phyloP scores from a whole-genome alignment of 2,888 invertebrate genomes.

The Leucozona laternaria region DNA sequence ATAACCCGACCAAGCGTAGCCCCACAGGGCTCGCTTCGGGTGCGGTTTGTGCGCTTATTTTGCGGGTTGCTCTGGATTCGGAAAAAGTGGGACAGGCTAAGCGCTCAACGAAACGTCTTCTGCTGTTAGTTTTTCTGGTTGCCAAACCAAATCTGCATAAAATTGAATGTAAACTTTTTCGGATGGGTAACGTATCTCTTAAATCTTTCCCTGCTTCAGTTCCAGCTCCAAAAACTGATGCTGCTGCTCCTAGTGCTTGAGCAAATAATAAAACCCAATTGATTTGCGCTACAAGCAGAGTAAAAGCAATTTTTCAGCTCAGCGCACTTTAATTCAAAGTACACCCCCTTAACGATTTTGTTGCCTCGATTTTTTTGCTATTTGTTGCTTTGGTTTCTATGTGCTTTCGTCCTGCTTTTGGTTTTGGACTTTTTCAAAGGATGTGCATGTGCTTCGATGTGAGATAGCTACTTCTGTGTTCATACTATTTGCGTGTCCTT shows the following conservation, averaged over 20 bases:
- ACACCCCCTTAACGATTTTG: constrained; percentile 49
- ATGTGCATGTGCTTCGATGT: constrained; percentile 63
- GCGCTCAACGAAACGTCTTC: constrained; percentile 41
- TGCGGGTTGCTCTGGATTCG: constrained; percentile 74
- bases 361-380: constrained; percentile 44
- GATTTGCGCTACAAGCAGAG: constrained; percentile 70
- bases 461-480: constrained; percentile 31
- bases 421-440: constrained; percentile 18
- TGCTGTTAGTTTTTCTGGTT: constrained; percentile 44
- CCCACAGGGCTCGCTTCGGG: constrained; percentile 81
- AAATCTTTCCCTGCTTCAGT: constrained; percentile 14
- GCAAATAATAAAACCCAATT: constrained; percentile 69
- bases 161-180: constrained; percentile 54
- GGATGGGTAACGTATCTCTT: constrained; percentile 30
- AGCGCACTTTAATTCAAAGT: constrained; percentile 83
- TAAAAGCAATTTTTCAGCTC: constrained; percentile 84
- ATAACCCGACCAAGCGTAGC: constrained; percentile 81
- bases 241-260: constrained; percentile 1
- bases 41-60: constrained; percentile 80
- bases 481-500: constrained; percentile 50
- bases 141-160: constrained; percentile 60
- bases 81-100: constrained; percentile 58
- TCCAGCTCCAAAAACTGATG: background rate
- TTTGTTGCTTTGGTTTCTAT: constrained; percentile 8
- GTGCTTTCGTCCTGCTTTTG: constrained; percentile 20